Conservation (phyloP, 1,140 invertebrate genomes). For the Drosophila melanogaster region Release_6_plus_ISO1_MT NT_033777.3:13477001-13477500, state of each 20-base stretch:
- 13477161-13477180: constrained; percentile 29
- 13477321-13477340: constrained; percentile 82
- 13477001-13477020: constrained; percentile 70
- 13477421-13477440: background rate
- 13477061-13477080: constrained; percentile 83
- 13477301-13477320: constrained; percentile 77
- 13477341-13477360: constrained; percentile 79
- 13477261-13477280: background rate
- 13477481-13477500: constrained; percentile 69
- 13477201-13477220: constrained; percentile 1
- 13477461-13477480: constrained; percentile 75
- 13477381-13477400: background rate
- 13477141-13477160: constrained; percentile 80
- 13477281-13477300: constrained; percentile 8
- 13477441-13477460: constrained; percentile 42
- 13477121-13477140: constrained; percentile 82
- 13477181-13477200: constrained; percentile 7
- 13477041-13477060: constrained; percentile 81
- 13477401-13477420: background rate
- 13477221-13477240: constrained; percentile 53
- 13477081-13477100: constrained; percentile 80
- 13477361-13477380: constrained; percentile 31
- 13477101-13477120: constrained; percentile 70
- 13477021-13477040: constrained; percentile 82
- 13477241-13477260: constrained; percentile 31